These are phyloP conservation scores for Ranitomeya imitator DNA, from an alignment of 2,113 vertebrate genomes.

Conservation along the genomic window DNA sequence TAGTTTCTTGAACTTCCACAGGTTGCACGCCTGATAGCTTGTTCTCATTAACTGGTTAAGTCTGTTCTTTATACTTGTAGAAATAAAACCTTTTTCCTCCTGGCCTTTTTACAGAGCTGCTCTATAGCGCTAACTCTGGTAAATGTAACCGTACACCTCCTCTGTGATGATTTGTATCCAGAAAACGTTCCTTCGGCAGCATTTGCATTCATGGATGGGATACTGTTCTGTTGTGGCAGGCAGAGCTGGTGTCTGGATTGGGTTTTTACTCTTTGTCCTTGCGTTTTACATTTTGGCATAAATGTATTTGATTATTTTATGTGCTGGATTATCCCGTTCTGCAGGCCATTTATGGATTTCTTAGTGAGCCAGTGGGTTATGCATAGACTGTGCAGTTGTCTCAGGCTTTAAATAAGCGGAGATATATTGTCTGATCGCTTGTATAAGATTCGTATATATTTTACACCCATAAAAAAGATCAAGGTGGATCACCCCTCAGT, in stretches of 20 bases:
- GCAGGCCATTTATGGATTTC: not conserved
- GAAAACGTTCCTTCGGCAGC: not conserved
- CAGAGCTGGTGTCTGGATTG: not conserved
- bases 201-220: not conserved
- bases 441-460: no score
- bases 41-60: no score
- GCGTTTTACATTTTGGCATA: not conserved
- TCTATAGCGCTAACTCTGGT: not conserved
- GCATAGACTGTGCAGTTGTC: no score
- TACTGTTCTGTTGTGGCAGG: not conserved
- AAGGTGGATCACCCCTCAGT: no score
- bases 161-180: not conserved
- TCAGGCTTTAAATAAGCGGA: no score
- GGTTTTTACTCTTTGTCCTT: not conserved
- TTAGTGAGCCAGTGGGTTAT: no score
- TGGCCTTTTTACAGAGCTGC: no score
- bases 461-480: no score
- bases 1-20: not conserved
- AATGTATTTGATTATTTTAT: not conserved
- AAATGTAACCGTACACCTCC: not conserved
- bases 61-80: no score
- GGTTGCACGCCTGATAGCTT: not conserved
- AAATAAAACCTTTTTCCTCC: no score
- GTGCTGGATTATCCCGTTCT: not conserved
- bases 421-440: no score